Evolutionary conservation across 2,113 vertebrate species (phyloP).

Genomic region (Odocoileus virginianus): DNA sequence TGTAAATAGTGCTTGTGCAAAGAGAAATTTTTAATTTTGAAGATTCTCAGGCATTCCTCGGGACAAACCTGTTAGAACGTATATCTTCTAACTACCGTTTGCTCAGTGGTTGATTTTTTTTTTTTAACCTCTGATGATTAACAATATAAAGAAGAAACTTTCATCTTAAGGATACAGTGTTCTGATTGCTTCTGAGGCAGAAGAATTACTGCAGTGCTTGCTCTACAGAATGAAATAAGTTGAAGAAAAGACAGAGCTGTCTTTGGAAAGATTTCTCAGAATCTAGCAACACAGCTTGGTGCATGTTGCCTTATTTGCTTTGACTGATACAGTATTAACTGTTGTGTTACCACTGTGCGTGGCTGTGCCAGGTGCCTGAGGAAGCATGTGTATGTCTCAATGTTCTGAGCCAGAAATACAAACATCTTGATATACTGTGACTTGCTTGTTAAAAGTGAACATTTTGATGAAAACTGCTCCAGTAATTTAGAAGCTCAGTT

Average conservation of each 20-base stretch:
- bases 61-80: conserved; percentile 80
- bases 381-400: conserved; percentile 64
- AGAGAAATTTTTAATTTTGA: conserved; percentile 73
- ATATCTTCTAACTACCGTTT: conserved; percentile 62
- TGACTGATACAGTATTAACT: conserved; percentile 70
- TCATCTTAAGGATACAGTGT: conserved; percentile 76
- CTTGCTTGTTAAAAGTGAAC: conserved; percentile 77
- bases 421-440: conserved; percentile 74
- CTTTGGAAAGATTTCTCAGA: conserved; percentile 73
- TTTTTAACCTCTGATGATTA: conserved; percentile 58
- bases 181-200: conserved; percentile 64
- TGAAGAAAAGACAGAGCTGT: conserved; percentile 70
- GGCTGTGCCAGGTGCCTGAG: conserved; percentile 68
- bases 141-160: conserved; percentile 82
- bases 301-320: conserved; percentile 74
- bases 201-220: conserved; percentile 74
- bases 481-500: conserved; percentile 74
- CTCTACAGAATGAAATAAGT: conserved; percentile 71
- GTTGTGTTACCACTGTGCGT: conserved; percentile 67
- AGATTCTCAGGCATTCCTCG: conserved; percentile 73
- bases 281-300: conserved; percentile 66
- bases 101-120: conserved; percentile 57
- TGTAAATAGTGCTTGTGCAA: conserved; percentile 78
- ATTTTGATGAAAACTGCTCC: conserved; percentile 76
- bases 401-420: conserved; percentile 69